Conservation (phyloP, 1,140 invertebrate species). For the Cecropterus lyciades region DNA sequence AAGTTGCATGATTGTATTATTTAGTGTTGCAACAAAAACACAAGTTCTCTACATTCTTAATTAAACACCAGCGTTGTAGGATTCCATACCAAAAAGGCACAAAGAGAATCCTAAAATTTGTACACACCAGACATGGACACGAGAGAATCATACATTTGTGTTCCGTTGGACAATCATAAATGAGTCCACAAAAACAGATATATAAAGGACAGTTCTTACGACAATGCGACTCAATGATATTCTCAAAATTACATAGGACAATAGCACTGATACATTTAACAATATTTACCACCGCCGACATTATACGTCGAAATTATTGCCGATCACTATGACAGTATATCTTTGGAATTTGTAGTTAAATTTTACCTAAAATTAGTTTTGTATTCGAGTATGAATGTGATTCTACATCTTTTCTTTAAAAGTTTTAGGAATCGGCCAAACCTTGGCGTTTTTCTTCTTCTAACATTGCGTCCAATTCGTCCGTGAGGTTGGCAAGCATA, state of each 20-base stretch:
- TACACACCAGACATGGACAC: not conserved
- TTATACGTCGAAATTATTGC: conserved; percentile 42
- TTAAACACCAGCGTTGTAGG: not conserved
- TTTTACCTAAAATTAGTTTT: conserved; percentile 40
- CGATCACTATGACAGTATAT: conserved; percentile 46
- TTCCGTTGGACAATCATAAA: not conserved
- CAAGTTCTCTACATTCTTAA: too few species aligned
- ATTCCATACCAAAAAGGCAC: conserved; percentile 5
- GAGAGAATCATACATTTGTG: not conserved
- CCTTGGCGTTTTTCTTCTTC: conserved; percentile 95
- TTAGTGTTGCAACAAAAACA: too few species aligned
- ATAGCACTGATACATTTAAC: conserved; percentile 23
- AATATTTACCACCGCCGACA: conserved; percentile 32
- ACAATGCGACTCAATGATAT: not conserved
- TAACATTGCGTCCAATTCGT: conserved; percentile 97
- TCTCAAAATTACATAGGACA: conserved; percentile 9
- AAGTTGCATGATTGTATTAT: too few species aligned
- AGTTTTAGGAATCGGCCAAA: conserved; percentile 85
- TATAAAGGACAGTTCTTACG: not conserved
- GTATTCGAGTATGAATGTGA: conserved; percentile 60
- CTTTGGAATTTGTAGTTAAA: conserved; percentile 67
- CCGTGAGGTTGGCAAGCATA: conserved; percentile 97
- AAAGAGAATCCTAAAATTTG: not conserved
- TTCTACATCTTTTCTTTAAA: conserved; percentile 17
- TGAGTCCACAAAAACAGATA: not conserved